Percentiles rank a stretch among this genome's conserved stretches.
Evolutionary conservation across 2,113 vertebrate species (phyloP).

Genomic region (Neofelis nebulosa): DNA sequence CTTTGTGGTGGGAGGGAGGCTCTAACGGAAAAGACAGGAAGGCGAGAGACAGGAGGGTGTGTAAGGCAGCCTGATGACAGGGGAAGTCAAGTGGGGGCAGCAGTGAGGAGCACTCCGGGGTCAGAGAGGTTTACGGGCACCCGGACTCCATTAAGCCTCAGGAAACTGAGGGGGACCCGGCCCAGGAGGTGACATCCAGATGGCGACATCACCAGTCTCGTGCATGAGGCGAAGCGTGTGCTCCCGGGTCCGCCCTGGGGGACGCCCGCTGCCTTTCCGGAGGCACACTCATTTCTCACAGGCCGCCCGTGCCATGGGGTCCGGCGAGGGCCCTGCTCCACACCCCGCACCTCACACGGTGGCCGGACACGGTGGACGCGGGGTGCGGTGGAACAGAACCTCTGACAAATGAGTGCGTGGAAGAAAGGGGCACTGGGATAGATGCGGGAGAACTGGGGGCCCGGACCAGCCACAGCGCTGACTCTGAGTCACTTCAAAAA

Average conservation of each 20-base stretch:
- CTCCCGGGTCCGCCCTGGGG: not conserved
- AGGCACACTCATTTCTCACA: not conserved
- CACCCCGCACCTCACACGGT: not conserved
- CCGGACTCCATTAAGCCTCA: not conserved
- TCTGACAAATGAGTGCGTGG: no score
- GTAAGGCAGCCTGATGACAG: not conserved
- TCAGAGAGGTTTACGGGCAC: not conserved
- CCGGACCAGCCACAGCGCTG: not conserved
- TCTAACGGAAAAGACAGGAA: no score
- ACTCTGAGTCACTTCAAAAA: not conserved
- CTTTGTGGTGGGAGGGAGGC: not conserved
- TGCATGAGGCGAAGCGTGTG: not conserved
- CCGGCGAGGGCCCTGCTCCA: not conserved
- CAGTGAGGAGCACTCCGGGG: not conserved
- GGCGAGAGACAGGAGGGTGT: no score
- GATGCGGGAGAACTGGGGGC: not conserved
- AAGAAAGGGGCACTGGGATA: not conserved
- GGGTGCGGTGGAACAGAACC: not conserved
- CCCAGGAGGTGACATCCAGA: not conserved
- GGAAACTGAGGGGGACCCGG: not conserved
- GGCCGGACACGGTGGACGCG: not conserved
- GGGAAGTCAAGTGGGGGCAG: not conserved
- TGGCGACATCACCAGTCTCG: not conserved
- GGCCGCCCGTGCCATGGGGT: no score
- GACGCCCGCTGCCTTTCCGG: not conserved